Percentiles rank a stretch among this genome's conserved stretches.
Evolutionary conservation across 1,140 invertebrate species (phyloP).

Genomic region (Mercenaria mercenaria): DNA sequence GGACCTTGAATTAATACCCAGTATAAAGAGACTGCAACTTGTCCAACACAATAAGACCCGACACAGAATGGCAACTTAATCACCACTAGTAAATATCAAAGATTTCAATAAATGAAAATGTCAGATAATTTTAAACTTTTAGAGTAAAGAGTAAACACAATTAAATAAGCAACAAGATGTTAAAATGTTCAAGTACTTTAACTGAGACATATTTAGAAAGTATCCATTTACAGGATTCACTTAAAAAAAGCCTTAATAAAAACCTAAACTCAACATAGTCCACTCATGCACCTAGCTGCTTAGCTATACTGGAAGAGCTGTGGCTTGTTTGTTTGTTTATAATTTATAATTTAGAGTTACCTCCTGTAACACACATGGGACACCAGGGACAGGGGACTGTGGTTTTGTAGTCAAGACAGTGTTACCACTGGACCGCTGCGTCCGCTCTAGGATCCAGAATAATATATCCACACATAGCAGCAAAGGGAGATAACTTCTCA

Average conservation of each 20-base stretch:
- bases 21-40: conserved; percentile 21
- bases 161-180: conserved; percentile 39
- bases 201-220: conserved; percentile 5
- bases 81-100: conserved; percentile 58
- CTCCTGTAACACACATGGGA: too few species aligned
- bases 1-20: conserved; percentile 22
- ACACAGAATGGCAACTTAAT: conserved; percentile 42
- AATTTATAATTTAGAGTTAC: too few species aligned
- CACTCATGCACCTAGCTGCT: too few species aligned
- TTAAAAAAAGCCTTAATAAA: background rate
- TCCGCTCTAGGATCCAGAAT: too few species aligned
- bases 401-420: too few species aligned
- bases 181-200: background rate
- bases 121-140: conserved; percentile 26
- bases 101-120: conserved; percentile 22
- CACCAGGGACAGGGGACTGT: too few species aligned
- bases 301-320: too few species aligned
- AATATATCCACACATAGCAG: too few species aligned
- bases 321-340: too few species aligned
- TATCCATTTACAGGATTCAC: background rate
- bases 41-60: conserved; percentile 12
- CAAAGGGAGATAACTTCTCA: too few species aligned
- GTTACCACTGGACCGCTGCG: too few species aligned
- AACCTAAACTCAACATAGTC: too few species aligned
- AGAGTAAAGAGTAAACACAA: conserved; percentile 56